phyloP scores from a whole-genome alignment of 2,888 invertebrate genomes.

The Tineola bisselliella region DNA sequence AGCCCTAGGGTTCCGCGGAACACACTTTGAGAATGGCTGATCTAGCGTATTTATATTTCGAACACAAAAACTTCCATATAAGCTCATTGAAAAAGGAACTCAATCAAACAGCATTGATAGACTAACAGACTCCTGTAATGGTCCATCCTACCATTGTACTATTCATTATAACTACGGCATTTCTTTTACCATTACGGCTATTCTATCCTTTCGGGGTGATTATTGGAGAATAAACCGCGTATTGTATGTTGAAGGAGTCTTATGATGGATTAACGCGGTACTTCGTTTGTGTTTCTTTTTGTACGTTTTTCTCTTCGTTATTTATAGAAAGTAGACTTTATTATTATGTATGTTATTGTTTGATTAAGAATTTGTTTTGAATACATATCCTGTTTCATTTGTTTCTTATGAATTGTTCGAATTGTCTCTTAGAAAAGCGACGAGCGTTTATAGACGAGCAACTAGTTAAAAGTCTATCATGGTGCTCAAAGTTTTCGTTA shows the following conservation, averaged over 20 bases:
- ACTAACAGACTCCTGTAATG: conserved; percentile 5
- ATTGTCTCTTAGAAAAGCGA: no score
- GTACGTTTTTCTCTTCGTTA: not conserved
- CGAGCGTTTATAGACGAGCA: no score
- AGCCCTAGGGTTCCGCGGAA: no score
- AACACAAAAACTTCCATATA: not conserved
- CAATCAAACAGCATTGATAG: not conserved
- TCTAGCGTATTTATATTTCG: no score
- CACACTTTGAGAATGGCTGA: no score
- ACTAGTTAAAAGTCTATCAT: no score
- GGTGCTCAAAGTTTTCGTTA: no score
- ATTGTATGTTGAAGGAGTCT: conserved; percentile 33
- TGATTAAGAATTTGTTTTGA: no score
- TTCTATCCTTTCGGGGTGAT: conserved; percentile 26
- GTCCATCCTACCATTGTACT: conserved; percentile 24
- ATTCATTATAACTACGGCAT: conserved; percentile 32
- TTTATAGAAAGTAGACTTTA: not conserved
- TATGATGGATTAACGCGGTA: conserved; percentile 18
- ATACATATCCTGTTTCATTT: no score
- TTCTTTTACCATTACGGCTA: conserved; percentile 20
- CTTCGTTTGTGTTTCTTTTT: not conserved
- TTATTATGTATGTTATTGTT: not conserved
- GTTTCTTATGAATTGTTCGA: no score
- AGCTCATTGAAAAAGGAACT: not conserved
- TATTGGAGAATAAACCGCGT: conserved; percentile 43